These are phyloP conservation scores for Temnothorax nylanderi DNA, from an alignment of 1,140 invertebrate species.

Conservation along the genomic window DNA sequence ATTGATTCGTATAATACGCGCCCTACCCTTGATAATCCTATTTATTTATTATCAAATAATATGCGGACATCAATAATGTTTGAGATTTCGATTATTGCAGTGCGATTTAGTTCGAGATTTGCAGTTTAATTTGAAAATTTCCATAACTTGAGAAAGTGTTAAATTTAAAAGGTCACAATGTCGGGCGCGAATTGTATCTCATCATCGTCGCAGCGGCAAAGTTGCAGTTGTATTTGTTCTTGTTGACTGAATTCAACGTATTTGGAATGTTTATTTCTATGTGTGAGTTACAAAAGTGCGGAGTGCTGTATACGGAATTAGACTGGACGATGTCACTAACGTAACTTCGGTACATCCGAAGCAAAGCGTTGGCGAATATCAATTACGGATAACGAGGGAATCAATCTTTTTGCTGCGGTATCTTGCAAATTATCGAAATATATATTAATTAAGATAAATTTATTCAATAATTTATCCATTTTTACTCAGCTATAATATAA, in stretches of 20 bases:
- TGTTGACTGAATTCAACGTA: not conserved
- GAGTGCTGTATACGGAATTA: not conserved
- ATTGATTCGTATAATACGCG: not conserved
- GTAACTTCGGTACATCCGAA: not conserved
- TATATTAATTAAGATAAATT: not conserved
- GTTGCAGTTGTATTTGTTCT: not conserved
- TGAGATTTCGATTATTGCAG: not conserved
- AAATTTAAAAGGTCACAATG: not conserved
- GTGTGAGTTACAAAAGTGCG: not conserved
- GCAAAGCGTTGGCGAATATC: not conserved
- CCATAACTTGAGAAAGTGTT: not conserved
- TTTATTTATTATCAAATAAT: not conserved
- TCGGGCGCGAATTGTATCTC: not conserved
- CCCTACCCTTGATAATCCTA: not conserved
- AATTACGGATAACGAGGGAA: not conserved
- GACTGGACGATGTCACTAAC: not conserved
- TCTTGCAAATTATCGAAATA: not conserved
- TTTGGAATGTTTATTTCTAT: not conserved
- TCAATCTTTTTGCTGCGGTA: not conserved
- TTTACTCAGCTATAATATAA: not conserved
- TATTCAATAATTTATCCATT: not conserved
- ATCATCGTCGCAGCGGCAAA: slow-evolving; percentile 26
- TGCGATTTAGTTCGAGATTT: not conserved
- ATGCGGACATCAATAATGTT: not conserved
- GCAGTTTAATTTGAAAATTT: not conserved